Evolutionary conservation across 2,797 vertebrate genomes (phyloP), one percentile per base, ranked within the genome.

Genomic region (Adelosebastes latens): DNA sequence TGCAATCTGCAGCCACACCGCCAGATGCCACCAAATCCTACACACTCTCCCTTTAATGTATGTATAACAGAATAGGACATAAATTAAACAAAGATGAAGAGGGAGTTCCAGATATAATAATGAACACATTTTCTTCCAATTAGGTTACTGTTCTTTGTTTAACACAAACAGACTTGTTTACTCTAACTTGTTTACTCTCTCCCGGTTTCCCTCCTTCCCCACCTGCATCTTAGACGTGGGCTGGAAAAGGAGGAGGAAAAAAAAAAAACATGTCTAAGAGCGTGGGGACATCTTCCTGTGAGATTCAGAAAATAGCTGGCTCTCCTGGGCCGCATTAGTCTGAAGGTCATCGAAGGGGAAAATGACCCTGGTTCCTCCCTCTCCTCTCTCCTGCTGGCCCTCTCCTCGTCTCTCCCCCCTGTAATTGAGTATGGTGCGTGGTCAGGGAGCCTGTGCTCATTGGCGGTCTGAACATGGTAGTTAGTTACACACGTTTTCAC

Each of bases 401-500:
- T 81, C 89, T 90, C 82, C 71, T 77, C 79, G 56, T 86, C 86
- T 87, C 89, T 78, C 86, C 85, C 80, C 86, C 79, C 93, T 90
- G 89, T 94, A 94, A 94, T 94, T 94, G 94, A 92, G 93, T 89
- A 58, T 60, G 90, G 74, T 87, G 91, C 89, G 72, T 92, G 92
- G 91, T 89, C 81, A 83, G 92, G 93, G 87, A 91, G 92, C 88
- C 84, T 49, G 83, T 73, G 90, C 92, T 94, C 92, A 93, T 92
- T 90, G 91, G 93, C 61, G 82, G 86, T 36, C 92, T 82, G 87
- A 93, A 94, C 93, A 89, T 91, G 92, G 90, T 94, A 88, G 93
- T 95, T 95, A 95, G 94, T 94, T 94, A 94, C 93, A 94, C 93
- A 82, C 91, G 83, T 95, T 93, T 93, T 94, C 92, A 92, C 93